Evolutionary conservation across 2,888 invertebrate genomes (phyloP).

Genomic region (Drosophila mimica): DNA sequence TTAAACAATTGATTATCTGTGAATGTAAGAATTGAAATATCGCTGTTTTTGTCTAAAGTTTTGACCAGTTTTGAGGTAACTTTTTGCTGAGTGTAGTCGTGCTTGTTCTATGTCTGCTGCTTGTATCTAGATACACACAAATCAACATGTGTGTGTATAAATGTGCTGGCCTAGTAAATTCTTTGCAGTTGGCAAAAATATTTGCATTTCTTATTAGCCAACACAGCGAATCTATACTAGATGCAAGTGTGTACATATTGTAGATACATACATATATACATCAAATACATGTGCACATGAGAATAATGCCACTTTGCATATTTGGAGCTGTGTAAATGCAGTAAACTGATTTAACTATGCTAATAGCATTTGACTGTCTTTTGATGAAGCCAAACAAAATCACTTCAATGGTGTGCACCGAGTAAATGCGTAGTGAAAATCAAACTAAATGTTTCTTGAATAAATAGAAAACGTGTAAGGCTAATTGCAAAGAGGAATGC

Average conservation of each 20-base stretch:
- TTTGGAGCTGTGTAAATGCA: slow-evolving; percentile 13
- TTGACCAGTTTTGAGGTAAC: not conserved
- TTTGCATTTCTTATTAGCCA: slow-evolving; percentile 56
- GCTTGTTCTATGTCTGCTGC: slow-evolving; percentile 9
- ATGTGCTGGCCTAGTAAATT: slow-evolving; percentile 60
- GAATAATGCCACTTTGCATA: slow-evolving; percentile 27
- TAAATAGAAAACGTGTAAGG: slow-evolving; percentile 57
- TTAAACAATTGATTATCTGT: not conserved
- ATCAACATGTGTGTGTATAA: slow-evolving; percentile 8
- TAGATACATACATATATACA: not conserved
- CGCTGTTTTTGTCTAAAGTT: not conserved
- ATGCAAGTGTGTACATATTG: not conserved
- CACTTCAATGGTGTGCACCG: slow-evolving; percentile 12
- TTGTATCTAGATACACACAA: slow-evolving; percentile 20
- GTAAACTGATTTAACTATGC: slow-evolving; percentile 51
- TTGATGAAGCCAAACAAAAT: slow-evolving; percentile 60
- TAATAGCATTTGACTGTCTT: slow-evolving; percentile 57
- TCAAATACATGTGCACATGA: not conserved
- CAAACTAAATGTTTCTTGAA: slow-evolving; percentile 54
- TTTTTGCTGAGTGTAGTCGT: slow-evolving; percentile 44
- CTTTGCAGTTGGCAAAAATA: slow-evolving; percentile 60
- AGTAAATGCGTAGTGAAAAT: slow-evolving; percentile 39
- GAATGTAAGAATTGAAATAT: not conserved
- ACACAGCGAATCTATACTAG: slow-evolving; percentile 28
- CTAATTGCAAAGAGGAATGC: slow-evolving; percentile 46